A percentile compares a stretch with the other conserved stretches of the same genome.
phyloP scores from a whole-genome alignment of 2,113 vertebrate species.

The Vimba vimba region DNA sequence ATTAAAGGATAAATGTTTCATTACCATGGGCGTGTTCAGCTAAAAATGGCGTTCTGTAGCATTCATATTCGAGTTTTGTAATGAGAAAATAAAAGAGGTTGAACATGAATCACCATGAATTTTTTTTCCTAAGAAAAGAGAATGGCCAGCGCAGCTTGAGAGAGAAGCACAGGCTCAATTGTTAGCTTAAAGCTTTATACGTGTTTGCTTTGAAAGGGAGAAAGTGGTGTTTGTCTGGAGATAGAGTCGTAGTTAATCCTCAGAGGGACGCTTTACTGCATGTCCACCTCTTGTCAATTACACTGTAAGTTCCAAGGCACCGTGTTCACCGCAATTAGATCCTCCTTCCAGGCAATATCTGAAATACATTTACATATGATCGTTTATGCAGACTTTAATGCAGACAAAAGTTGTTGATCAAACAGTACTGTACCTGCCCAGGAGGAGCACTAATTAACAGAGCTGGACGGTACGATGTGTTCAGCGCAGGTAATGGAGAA shows the following conservation, averaged over 20 bases:
- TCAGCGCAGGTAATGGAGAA: neutral
- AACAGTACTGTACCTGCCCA: neutral
- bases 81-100: constrained; percentile 20
- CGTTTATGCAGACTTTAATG: neutral
- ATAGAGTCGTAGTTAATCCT: constrained; percentile 22
- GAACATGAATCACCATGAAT: constrained; percentile 51
- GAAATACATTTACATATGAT: constrained; percentile 4
- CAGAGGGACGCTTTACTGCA: neutral
- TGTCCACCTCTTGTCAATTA: constrained; percentile 42
- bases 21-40: constrained; percentile 30
- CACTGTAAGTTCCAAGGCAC: neutral
- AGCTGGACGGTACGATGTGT: neutral
- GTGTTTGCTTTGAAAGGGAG: constrained; percentile 32
- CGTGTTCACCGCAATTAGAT: constrained; percentile 6
- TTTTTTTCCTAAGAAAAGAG: constrained; percentile 29
- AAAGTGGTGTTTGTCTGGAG: constrained; percentile 16
- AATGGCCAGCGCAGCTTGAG: constrained; percentile 3
- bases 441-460: neutral
- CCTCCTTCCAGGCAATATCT: constrained; percentile 17
- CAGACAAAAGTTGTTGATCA: neutral
- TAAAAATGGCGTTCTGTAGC: constrained; percentile 39
- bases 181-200: constrained; percentile 56
- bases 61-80: constrained; percentile 8
- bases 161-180: constrained; percentile 36
- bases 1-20: constrained; percentile 67